Conservation (phyloP, 1,140 invertebrate genomes). For the Drosophila nebulosa region DNA sequence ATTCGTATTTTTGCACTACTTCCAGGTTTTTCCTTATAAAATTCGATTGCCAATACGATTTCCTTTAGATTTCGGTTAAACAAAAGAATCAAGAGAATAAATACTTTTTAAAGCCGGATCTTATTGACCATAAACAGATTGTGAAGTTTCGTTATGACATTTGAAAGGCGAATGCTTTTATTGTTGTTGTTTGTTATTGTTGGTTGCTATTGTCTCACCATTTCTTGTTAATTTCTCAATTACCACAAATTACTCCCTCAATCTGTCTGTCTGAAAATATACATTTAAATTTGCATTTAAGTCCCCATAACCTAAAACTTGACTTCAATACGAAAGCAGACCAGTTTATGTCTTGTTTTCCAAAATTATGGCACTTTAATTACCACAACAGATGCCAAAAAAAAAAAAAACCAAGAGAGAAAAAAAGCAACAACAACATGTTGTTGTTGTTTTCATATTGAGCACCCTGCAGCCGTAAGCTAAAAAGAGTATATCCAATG, state of each 20-base stretch:
- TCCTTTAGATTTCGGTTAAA: too few species aligned
- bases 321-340: constrained; percentile 43
- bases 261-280: background rate
- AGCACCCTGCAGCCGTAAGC: background rate
- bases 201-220: constrained; percentile 8
- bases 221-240: constrained; percentile 42
- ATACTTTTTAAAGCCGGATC: too few species aligned
- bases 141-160: background rate
- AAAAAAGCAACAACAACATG: too few species aligned
- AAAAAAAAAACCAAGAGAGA: too few species aligned
- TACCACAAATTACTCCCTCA: constrained; percentile 34
- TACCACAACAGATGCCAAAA: constrained; percentile 50
- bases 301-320: background rate
- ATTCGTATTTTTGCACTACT: too few species aligned
- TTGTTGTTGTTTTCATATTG: background rate
- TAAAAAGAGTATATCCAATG: background rate
- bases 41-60: too few species aligned
- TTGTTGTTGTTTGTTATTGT: background rate
- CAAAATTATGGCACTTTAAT: constrained; percentile 69
- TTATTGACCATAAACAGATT: too few species aligned
- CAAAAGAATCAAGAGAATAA: too few species aligned
- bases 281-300: background rate
- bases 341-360: constrained; percentile 50
- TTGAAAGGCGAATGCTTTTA: background rate
- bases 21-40: too few species aligned